phyloP scores from a whole-genome alignment of 1,140 invertebrate genomes.

The Aphelinus atriplicis region DNA sequence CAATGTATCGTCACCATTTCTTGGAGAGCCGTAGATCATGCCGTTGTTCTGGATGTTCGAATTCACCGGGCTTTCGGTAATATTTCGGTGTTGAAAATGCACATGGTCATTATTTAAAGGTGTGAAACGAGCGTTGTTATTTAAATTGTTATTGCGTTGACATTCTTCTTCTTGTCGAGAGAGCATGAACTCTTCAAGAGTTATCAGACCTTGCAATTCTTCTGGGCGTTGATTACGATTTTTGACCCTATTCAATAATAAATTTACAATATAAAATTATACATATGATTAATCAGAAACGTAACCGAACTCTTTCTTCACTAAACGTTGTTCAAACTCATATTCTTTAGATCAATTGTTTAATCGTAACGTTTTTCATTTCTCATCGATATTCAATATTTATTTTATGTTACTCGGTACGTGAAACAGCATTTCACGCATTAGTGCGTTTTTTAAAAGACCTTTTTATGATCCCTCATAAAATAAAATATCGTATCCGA shows the following conservation, averaged over 20 bases:
- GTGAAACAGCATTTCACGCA: no score
- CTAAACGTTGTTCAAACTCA: no score
- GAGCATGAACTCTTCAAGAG: constrained; percentile 80
- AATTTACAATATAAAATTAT: neutral
- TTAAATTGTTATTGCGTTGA: constrained; percentile 41
- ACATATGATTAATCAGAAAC: neutral
- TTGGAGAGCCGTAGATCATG: constrained; percentile 47
- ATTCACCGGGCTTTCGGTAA: constrained; percentile 39
- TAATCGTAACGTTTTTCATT: no score
- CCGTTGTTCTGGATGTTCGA: constrained; percentile 45
- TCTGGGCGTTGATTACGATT: constrained; percentile 49
- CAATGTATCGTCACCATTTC: constrained; percentile 45
- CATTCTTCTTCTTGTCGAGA: constrained; percentile 77
- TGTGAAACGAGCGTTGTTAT: constrained; percentile 40
- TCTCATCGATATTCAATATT: no score
- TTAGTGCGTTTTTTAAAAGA: no score
- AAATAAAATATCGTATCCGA: no score
- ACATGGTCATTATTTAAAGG: constrained; percentile 54
- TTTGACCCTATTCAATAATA: no score
- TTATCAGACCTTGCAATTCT: constrained; percentile 69
- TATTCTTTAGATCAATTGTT: no score
- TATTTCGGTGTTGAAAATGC: constrained; percentile 52
- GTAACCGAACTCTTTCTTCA: no score
- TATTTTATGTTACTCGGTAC: no score
- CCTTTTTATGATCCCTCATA: no score